Evolutionary conservation across 1,140 invertebrate genomes (phyloP).

Genomic region (Uloborus diversus): DNA sequence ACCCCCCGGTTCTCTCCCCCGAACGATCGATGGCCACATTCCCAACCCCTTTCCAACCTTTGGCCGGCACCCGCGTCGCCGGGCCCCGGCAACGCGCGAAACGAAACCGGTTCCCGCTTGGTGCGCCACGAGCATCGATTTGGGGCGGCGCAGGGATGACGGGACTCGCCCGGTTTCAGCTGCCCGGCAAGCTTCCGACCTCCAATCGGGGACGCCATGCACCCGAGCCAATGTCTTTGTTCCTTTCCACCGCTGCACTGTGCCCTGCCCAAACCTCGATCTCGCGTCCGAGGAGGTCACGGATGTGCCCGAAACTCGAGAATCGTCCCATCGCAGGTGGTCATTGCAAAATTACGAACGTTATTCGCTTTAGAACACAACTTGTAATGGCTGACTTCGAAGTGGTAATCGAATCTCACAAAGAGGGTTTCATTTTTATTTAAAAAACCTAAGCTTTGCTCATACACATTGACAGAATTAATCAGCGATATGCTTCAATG

Average conservation of each 20-base stretch:
- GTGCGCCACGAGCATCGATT: slow-evolving; percentile 18
- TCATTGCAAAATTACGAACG: too few species aligned
- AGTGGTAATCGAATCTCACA: too few species aligned
- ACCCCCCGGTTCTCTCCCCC: slow-evolving; percentile 14
- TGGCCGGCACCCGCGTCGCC: slow-evolving; percentile 3
- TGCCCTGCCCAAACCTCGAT: too few species aligned
- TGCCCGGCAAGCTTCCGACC: slow-evolving; percentile 42
- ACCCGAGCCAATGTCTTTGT: background rate
- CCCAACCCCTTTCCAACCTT: background rate
- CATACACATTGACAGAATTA: too few species aligned
- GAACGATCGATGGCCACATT: slow-evolving; percentile 18
- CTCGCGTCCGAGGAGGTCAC: too few species aligned
- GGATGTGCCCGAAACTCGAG: too few species aligned
- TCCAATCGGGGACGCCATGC: background rate
- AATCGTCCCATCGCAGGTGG: too few species aligned
- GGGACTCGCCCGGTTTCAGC: slow-evolving; percentile 24
- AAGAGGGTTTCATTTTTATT: too few species aligned
- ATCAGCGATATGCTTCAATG: too few species aligned
- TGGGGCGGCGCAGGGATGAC: slow-evolving; percentile 36
- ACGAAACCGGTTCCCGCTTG: slow-evolving; percentile 39
- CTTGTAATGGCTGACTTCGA: too few species aligned
- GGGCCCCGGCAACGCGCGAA: slow-evolving; percentile 4
- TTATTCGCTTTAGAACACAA: too few species aligned
- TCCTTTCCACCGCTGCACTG: background rate
- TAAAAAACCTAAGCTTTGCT: too few species aligned